These are phyloP conservation scores for Chymomyza procnemis DNA, from an alignment of 2,888 invertebrate species.

Conservation along the genomic window DNA sequence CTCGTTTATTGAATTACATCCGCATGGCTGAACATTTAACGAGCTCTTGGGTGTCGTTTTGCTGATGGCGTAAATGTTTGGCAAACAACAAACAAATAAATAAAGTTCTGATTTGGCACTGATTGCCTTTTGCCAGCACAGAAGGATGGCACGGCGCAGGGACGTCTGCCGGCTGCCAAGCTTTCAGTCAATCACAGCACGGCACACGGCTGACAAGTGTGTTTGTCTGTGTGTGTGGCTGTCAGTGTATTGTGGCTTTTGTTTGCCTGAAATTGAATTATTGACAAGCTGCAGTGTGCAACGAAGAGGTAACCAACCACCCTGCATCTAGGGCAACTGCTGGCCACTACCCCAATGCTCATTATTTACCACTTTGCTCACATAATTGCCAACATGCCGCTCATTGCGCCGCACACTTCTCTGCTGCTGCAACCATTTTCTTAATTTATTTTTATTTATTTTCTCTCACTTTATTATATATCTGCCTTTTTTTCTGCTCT, in stretches of 20 bases:
- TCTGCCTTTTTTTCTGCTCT: conserved; percentile 2
- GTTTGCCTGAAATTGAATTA: conserved; percentile 23
- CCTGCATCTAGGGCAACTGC: background rate
- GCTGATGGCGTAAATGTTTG: conserved; percentile 75
- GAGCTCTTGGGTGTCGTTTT: conserved; percentile 74
- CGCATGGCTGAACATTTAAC: conserved; percentile 75
- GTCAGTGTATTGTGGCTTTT: conserved; percentile 17
- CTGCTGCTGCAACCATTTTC: conserved; percentile 57
- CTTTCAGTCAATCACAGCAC: conserved; percentile 30
- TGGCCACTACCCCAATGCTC: conserved; percentile 4
- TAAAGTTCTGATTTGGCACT: conserved; percentile 72
- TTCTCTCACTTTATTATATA: conserved; percentile 24
- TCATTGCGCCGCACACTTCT: background rate
- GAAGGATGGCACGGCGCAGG: background rate
- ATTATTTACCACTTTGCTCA: conserved; percentile 44
- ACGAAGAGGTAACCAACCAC: background rate
- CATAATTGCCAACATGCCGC: conserved; percentile 45
- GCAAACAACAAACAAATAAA: conserved; percentile 77
- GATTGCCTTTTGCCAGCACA: conserved; percentile 54
- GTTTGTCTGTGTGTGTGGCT: background rate
- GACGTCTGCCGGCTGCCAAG: conserved; percentile 22
- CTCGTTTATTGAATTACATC: conserved; percentile 77
- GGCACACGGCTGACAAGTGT: background rate
- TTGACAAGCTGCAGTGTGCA: background rate
- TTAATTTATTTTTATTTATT: conserved; percentile 69